Evolutionary conservation across 2,888 invertebrate genomes (phyloP).

Genomic region (Podabrus alpinus): DNA sequence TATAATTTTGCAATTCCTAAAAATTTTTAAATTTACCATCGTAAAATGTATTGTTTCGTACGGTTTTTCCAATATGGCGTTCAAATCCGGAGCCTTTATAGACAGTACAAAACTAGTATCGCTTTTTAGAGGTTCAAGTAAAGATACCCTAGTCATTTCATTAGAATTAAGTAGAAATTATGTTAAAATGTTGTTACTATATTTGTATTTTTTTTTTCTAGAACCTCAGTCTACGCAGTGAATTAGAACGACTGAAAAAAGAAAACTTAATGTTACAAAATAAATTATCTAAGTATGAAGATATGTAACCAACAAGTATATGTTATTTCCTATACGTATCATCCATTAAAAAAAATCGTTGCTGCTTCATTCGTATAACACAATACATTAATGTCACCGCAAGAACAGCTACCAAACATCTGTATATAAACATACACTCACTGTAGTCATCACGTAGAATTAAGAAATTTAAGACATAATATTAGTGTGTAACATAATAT

Average conservation of each 20-base stretch:
- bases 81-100: no score
- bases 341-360: conserved; percentile 37
- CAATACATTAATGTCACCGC: conserved; percentile 46
- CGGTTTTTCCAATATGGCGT: no score
- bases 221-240: conserved; percentile 89
- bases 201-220: conserved; percentile 55
- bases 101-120: no score
- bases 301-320: conserved; percentile 63
- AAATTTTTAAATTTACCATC: no score
- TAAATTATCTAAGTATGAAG: conserved; percentile 86
- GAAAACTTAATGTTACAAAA: conserved; percentile 88
- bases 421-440: conserved; percentile 55
- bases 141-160: no score
- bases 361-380: conserved; percentile 36
- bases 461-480: conserved; percentile 43
- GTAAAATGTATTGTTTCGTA: no score
- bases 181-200: background rate
- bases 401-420: conserved; percentile 54
- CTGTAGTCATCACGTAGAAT: conserved; percentile 57
- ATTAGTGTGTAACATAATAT: background rate
- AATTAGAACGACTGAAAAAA: conserved; percentile 88
- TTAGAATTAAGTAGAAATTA: background rate
- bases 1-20: no score
- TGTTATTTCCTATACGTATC: conserved; percentile 38
- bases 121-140: no score